Evolutionary conservation across 2,113 vertebrate genomes (phyloP).

Genomic region (Spea bombifrons): DNA sequence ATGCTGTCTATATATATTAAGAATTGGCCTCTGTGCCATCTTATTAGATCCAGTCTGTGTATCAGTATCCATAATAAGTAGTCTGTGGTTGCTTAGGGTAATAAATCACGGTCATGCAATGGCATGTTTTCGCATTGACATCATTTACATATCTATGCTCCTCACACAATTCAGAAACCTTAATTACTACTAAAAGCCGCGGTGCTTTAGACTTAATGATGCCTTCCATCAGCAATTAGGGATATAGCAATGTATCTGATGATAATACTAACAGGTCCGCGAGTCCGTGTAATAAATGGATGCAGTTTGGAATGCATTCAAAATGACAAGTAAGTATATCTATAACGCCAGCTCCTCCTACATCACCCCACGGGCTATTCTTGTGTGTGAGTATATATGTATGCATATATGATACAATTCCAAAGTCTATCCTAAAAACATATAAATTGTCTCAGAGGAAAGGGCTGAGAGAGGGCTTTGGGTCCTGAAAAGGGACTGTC

Average conservation of each 20-base stretch:
- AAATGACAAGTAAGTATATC: neutral
- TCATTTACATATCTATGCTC: constrained; percentile 12
- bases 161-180: constrained; percentile 27
- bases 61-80: constrained; percentile 8
- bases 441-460: no score
- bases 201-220: constrained; percentile 26
- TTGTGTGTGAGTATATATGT: no score
- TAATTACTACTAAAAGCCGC: constrained; percentile 39
- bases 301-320: neutral
- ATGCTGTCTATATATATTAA: no score
- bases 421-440: no score
- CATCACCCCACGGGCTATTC: no score
- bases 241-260: constrained; percentile 6
- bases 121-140: constrained; percentile 8
- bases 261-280: constrained; percentile 15
- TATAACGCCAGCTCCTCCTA: no score
- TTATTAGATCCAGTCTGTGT: no score
- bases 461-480: no score
- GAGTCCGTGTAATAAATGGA: constrained; percentile 6
- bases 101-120: constrained; percentile 2
- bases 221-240: constrained; percentile 25
- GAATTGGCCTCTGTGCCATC: no score
- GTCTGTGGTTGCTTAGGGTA: neutral
- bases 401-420: no score
- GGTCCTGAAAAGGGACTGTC: no score